Evolutionary conservation across 2,888 invertebrate genomes (phyloP), one percentile per base, ranked within the genome.

Genomic region (Muscina levida): DNA sequence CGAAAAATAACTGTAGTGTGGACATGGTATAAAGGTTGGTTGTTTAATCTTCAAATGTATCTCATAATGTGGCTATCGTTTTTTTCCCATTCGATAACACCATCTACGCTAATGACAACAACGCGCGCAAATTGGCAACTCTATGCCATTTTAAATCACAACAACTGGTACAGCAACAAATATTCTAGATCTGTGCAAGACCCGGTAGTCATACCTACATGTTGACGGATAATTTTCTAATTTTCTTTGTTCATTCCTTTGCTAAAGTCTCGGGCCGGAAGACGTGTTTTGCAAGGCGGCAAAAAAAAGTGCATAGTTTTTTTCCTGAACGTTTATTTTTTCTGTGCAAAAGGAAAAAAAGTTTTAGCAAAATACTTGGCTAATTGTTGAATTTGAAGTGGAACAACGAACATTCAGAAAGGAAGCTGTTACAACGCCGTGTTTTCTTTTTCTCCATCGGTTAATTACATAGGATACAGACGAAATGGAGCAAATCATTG

Each of bases 401-500:
- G 15, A 46, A n/a, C 46, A 15, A 19, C 48, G 10, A 19, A 19
- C 15, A 3, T 4, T n/a, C n/a, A 17, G 4, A 48, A 8, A 19
- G 15, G 8, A 48, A 24, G 13, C 13, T 53, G 53, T n/a, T n/a
- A n/a, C n/a, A n/a, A n/a, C n/a, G n/a, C n/a, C n/a, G n/a, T n/a
- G n/a, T 5, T 44, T 44, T 44, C n/a, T 44, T 44, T n/a, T 44
- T n/a, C n/a, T 44, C n/a, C 44, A 44, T 11, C 11, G 11, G 44
- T 44, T 11, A 8, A 44, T 11, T n/a, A 57, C n/a, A 6, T 15
- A 53, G 1, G 24, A 13, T 2, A 53, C 8, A 22, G 24, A 15
- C 37, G 31, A 82, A 83, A 93, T 94, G 92, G 94, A 94, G 87
- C 91, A 92, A 85, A 93, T 94, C 82, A 91, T 94, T 73, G 87